phyloP scores from a whole-genome alignment of 1,140 invertebrate genomes.

The Alviniconcha marisindica region DNA sequence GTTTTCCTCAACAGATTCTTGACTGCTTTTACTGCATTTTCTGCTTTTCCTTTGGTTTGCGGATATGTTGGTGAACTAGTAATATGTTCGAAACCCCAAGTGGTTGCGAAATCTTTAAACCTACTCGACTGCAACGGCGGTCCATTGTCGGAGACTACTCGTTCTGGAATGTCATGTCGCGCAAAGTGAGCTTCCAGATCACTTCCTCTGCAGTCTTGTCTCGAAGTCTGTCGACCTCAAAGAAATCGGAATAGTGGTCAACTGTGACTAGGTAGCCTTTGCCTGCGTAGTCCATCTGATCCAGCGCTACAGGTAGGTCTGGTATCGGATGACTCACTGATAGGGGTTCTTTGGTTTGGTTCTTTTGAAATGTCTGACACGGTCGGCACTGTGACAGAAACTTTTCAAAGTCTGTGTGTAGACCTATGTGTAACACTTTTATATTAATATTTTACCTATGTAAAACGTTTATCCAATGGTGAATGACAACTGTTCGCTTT shows the following conservation, averaged over 20 bases:
- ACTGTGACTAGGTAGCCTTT: slow-evolving; percentile 48
- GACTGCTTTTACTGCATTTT: slow-evolving; percentile 52
- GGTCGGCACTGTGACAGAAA: too few species aligned
- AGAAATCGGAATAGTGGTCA: slow-evolving; percentile 53
- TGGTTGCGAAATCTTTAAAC: slow-evolving; percentile 45
- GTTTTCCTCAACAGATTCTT: slow-evolving; percentile 48
- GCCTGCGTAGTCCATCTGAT: slow-evolving; percentile 49
- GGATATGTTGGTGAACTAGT: slow-evolving; percentile 45
- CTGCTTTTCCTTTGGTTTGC: slow-evolving; percentile 54
- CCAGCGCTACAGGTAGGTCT: slow-evolving; percentile 29
- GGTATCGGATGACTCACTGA: too few species aligned
- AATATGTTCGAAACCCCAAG: slow-evolving; percentile 53
- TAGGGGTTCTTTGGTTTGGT: too few species aligned
- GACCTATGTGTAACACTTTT: too few species aligned
- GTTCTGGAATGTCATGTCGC: slow-evolving; percentile 48
- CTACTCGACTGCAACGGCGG: slow-evolving; percentile 49
- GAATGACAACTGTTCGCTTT: too few species aligned
- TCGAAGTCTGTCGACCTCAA: slow-evolving; percentile 46
- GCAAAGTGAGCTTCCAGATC: slow-evolving; percentile 47
- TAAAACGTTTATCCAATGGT: too few species aligned
- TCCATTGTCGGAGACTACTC: slow-evolving; percentile 49
- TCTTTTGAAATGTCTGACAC: too few species aligned
- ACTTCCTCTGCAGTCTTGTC: slow-evolving; percentile 38
- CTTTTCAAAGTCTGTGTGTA: too few species aligned
- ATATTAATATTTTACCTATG: too few species aligned